Percentiles rank a stretch among this genome's conserved stretches.
Conservation (phyloP, 2,797 vertebrate species). For the Dipus sagitta region DNA sequence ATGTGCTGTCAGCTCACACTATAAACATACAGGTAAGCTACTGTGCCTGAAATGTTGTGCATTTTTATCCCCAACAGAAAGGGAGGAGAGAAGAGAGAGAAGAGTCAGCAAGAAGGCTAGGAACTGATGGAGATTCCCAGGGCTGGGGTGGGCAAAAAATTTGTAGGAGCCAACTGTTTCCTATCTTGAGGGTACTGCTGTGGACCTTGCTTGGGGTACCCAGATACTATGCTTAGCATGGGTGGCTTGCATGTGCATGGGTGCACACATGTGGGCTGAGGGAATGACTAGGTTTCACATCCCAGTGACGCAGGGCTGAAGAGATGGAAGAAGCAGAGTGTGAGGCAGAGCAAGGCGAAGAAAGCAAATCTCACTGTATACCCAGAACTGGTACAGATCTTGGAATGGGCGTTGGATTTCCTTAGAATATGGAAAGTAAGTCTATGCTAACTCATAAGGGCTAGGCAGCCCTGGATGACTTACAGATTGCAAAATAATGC, state of each 20-base stretch:
- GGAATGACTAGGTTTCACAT: background rate
- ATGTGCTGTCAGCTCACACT: background rate
- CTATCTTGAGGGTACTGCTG: background rate
- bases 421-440: background rate
- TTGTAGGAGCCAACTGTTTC: too few species aligned
- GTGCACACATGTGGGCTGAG: too few species aligned
- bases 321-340: background rate
- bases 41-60: background rate
- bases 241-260: background rate
- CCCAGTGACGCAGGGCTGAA: background rate
- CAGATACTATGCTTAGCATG: background rate
- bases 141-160: background rate
- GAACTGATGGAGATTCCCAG: background rate
- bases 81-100: background rate
- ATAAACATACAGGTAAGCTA: background rate
- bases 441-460: background rate
- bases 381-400: background rate
- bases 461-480: background rate
- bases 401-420: background rate
- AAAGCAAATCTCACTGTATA: rapidly evolving
- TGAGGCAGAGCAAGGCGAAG: background rate
- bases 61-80: background rate
- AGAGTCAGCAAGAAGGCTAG: background rate
- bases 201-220: too few species aligned
- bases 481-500: background rate